These are phyloP conservation scores for Cavia porcellus DNA, from an alignment of 2,113 vertebrate genomes.

Conservation along the genomic window DNA sequence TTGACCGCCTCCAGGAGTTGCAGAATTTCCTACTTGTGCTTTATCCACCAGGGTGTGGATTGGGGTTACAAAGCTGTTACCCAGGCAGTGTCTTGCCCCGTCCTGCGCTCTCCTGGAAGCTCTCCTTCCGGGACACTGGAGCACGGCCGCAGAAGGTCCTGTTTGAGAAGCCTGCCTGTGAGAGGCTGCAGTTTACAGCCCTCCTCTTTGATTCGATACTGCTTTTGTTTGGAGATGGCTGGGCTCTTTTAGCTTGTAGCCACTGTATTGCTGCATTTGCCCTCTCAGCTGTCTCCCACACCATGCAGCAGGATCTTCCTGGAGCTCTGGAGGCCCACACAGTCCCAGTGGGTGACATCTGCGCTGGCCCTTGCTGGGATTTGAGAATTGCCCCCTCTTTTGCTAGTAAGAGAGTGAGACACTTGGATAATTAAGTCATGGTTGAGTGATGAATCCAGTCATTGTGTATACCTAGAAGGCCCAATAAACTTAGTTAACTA, in stretches of 20 bases:
- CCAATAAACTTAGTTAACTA: not conserved
- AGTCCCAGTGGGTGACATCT: not conserved
- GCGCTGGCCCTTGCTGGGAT: not conserved
- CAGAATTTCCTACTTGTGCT: not conserved
- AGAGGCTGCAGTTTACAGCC: not conserved
- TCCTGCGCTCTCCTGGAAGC: not conserved
- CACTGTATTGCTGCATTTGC: not conserved
- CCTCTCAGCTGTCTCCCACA: not conserved
- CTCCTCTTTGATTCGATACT: not conserved
- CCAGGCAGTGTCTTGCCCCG: not conserved
- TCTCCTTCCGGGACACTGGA: not conserved
- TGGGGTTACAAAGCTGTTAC: not conserved
- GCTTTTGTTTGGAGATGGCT: not conserved
- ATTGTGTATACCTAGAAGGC: not conserved
- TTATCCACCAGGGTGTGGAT: not conserved
- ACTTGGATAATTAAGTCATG: not conserved
- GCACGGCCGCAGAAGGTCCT: not conserved
- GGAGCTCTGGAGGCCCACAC: not conserved
- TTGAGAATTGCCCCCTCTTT: not conserved
- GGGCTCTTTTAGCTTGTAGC: not conserved
- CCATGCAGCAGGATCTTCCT: not conserved
- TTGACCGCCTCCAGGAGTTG: not conserved
- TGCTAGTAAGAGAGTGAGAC: not conserved
- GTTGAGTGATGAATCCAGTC: not conserved
- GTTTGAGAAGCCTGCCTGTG: not conserved